Conservation (phyloP, 64 coral and sea anemone genomes). For the Actinia tenebrosa region DNA sequence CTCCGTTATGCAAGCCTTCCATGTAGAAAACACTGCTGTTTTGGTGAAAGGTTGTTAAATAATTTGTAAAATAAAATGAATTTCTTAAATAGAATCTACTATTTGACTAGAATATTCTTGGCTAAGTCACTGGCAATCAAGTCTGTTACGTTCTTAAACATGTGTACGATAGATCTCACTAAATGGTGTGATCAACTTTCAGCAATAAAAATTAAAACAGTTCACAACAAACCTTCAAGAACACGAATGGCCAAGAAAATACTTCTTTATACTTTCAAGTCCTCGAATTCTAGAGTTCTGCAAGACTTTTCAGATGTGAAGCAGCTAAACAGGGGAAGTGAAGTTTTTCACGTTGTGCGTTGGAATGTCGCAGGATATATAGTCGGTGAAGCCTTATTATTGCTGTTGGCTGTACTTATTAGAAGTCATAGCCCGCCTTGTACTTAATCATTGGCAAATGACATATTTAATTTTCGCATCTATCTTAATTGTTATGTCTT, state of each 20-base stretch:
- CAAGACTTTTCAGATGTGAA: too few relatives aligned
- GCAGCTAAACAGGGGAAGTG: not conserved
- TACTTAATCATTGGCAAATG: constrained; percentile 93
- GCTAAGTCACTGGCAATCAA: not conserved
- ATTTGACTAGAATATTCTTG: not conserved
- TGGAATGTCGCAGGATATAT: not conserved
- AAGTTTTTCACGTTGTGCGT: constrained; percentile 31
- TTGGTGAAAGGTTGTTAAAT: not conserved
- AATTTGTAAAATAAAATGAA: not conserved
- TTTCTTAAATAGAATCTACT: not conserved
- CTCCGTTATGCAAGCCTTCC: not conserved
- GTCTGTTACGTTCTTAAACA: not conserved
- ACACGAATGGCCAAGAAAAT: not conserved
- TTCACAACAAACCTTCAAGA: not conserved
- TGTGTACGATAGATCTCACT: not conserved
- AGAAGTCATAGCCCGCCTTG: constrained; percentile 24
- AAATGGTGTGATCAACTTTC: not conserved
- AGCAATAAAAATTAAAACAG: not conserved
- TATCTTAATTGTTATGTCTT: constrained; percentile 93
- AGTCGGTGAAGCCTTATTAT: constrained; percentile 63
- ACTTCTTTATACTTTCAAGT: not conserved
- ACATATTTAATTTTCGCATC: constrained; percentile 94
- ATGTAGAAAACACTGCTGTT: not conserved
- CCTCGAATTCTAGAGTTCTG: too few relatives aligned
- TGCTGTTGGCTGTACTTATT: constrained; percentile 61